These are phyloP conservation scores for Arrhamphus sclerolepis DNA, from an alignment of 2,797 vertebrate species.

Conservation along the genomic window DNA sequence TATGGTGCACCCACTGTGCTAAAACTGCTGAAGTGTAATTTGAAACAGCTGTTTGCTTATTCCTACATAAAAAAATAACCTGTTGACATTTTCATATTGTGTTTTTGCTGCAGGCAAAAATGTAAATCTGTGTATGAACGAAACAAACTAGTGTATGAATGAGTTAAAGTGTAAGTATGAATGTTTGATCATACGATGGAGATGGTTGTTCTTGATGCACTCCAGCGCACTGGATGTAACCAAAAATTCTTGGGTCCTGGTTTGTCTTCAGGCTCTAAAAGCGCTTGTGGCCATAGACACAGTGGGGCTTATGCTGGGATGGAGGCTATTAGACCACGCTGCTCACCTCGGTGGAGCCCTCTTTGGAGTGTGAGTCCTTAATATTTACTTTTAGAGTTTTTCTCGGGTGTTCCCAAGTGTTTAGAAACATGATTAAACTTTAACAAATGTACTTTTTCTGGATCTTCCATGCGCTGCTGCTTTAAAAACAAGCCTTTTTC, in stretches of 20 bases:
- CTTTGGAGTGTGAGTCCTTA: slow-evolving; percentile 87
- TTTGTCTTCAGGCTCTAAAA: slow-evolving; percentile 86
- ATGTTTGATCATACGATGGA: slow-evolving; percentile 26
- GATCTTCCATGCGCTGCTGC: too few relatives aligned
- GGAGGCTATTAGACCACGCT: slow-evolving; percentile 92
- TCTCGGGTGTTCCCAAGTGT: neutral
- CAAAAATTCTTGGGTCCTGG: neutral
- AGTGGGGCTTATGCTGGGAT: slow-evolving; percentile 87
- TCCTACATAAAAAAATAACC: neutral
- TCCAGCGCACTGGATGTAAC: slow-evolving; percentile 3
- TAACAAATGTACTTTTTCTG: too few relatives aligned
- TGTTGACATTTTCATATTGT: slow-evolving; percentile 23
- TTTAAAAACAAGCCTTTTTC: too few relatives aligned
- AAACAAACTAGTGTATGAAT: slow-evolving; percentile 38
- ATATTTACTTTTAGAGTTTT: neutral
- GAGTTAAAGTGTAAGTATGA: slow-evolving; percentile 54
- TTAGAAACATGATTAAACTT: too few relatives aligned
- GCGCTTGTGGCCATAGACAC: slow-evolving; percentile 87
- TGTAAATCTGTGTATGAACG: slow-evolving; percentile 47
- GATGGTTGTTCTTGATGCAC: neutral
- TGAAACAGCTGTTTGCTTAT: neutral
- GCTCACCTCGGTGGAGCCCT: slow-evolving; percentile 92
- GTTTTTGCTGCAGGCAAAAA: slow-evolving; percentile 44
- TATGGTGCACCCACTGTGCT: too few relatives aligned
- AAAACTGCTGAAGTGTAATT: too few relatives aligned